phyloP scores from a whole-genome alignment of 92 coral and sea anemone species.

The Chrysogorgia sp. region DNA sequence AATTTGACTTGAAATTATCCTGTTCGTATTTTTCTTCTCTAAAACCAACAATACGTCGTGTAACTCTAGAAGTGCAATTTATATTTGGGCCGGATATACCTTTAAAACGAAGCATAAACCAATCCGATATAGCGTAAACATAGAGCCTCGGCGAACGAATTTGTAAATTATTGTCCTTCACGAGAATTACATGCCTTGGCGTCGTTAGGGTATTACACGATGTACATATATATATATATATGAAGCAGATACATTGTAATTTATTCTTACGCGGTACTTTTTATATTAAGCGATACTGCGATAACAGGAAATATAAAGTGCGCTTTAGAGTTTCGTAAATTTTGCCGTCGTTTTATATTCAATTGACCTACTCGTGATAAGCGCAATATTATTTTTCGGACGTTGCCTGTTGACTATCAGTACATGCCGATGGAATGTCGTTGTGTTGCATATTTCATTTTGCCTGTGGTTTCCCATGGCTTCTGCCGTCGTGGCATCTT shows the following conservation, averaged over 20 bases:
- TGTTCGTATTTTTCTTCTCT: too few relatives aligned
- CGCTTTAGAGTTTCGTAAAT: neutral
- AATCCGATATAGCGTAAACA: too few relatives aligned
- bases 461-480: constrained; percentile 17
- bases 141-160: neutral
- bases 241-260: constrained; percentile 29
- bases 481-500: constrained; percentile 5
- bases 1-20: too few relatives aligned
- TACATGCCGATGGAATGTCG: neutral
- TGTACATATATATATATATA: constrained; percentile 24
- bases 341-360: neutral
- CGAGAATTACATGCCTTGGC: neutral
- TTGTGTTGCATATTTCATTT: neutral
- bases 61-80: too few relatives aligned
- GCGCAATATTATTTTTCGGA: neutral
- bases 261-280: constrained; percentile 26
- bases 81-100: too few relatives aligned
- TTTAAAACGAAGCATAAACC: too few relatives aligned
- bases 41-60: too few relatives aligned
- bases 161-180: constrained; percentile 2
- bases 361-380: neutral
- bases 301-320: neutral
- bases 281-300: neutral
- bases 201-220: neutral
- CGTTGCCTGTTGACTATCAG: neutral